Conservation (phyloP, 2,113 vertebrate genomes). For the Varanus komodoensis region DNA sequence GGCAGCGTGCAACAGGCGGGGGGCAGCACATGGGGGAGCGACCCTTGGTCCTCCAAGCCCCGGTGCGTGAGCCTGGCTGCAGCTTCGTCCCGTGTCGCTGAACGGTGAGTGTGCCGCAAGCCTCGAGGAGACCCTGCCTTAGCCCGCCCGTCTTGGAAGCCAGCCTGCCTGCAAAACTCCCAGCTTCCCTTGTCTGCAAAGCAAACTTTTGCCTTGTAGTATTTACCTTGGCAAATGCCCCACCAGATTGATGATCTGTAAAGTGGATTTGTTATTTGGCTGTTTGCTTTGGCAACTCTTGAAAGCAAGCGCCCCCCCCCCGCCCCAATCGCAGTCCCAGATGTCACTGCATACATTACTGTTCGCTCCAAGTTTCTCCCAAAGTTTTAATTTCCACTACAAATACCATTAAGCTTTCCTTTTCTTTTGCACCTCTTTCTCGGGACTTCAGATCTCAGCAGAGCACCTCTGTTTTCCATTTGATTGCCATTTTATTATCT, state of each 20-base stretch:
- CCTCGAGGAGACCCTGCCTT: conserved; percentile 59
- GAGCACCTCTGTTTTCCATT: conserved; percentile 47
- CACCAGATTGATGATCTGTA: conserved; percentile 98
- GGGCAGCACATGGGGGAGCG: background rate
- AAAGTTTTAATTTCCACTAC: conserved; percentile 84
- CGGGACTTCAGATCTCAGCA: conserved; percentile 61
- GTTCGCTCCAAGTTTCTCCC: conserved; percentile 81
- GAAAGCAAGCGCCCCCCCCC: conserved; percentile 81
- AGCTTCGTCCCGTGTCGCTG: background rate
- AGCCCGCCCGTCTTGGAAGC: conserved; percentile 72
- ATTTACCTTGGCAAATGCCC: conserved; percentile 93
- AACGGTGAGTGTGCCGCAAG: background rate
- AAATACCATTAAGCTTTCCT: conserved; percentile 84
- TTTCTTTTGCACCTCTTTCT: conserved; percentile 41
- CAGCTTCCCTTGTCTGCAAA: conserved; percentile 86
- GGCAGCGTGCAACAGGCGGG: background rate
- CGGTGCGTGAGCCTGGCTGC: background rate
- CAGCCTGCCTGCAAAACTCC: conserved; percentile 77
- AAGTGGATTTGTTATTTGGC: conserved; percentile 99
- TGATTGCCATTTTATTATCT: conserved; percentile 41
- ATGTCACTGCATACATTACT: conserved; percentile 93
- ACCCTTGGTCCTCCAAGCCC: background rate
- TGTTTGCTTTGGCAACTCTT: conserved; percentile 99
- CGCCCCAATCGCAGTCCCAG: conserved; percentile 94
- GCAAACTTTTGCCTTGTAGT: conserved; percentile 90